phyloP scores from a whole-genome alignment of 1,140 invertebrate species.

The Zelostemma sp. region DNA sequence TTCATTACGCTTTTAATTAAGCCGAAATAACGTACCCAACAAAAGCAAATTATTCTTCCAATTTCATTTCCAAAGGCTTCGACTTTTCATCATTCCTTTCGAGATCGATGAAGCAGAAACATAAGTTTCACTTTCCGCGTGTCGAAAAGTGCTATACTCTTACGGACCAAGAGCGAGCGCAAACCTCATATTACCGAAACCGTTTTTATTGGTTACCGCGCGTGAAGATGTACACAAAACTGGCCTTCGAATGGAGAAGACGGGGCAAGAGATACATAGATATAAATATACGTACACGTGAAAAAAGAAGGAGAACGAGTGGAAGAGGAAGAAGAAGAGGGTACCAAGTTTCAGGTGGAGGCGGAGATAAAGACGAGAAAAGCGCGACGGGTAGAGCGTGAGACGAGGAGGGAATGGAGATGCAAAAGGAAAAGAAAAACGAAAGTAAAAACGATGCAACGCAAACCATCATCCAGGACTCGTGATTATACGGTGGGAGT shows the following conservation, averaged over 20 bases:
- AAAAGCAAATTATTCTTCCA: no score
- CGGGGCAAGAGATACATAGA: constrained; percentile 12
- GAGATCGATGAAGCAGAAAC: no score
- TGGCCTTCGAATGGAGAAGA: constrained; percentile 16
- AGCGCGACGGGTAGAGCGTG: constrained; percentile 17
- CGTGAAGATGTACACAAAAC: constrained; percentile 35
- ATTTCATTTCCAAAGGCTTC: no score
- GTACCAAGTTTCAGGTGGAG: constrained; percentile 22
- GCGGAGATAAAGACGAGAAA: constrained; percentile 36
- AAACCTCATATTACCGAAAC: constrained; percentile 45
- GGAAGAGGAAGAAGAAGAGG: constrained; percentile 12
- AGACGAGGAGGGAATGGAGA: constrained; percentile 37
- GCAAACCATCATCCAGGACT: constrained; percentile 47
- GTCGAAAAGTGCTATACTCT: constrained; percentile 48
- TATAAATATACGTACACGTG: constrained; percentile 11
- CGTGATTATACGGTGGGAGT: constrained; percentile 56
- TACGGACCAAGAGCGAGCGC: constrained; percentile 26
- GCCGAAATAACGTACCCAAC: no score
- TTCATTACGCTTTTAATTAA: no score
- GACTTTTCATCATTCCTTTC: no score
- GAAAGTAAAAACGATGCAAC: constrained; percentile 49
- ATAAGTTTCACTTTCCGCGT: constrained; percentile 41
- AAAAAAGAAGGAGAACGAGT: not conserved
- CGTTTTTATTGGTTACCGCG: constrained; percentile 43
- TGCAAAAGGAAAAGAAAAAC: constrained; percentile 38